Evolutionary conservation across 2,888 invertebrate genomes (phyloP).

Genomic region (Drosophila leonis): DNA sequence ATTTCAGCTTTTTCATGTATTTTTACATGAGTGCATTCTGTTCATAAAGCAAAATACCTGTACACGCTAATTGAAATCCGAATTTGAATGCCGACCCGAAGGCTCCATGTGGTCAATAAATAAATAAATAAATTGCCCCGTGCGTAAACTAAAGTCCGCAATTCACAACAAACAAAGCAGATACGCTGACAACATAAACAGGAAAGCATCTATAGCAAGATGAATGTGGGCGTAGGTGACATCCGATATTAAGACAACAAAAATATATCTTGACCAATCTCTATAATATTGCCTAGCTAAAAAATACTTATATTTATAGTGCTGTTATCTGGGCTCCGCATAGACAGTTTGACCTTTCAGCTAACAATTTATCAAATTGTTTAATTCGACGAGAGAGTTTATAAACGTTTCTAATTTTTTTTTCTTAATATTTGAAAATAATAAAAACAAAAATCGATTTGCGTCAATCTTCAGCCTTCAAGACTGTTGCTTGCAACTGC

Average conservation of each 20-base stretch:
- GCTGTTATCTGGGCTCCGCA: conserved; percentile 33
- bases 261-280: background rate
- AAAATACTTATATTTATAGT: conserved; percentile 17
- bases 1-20: conserved; percentile 3
- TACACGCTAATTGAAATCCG: conserved; percentile 32
- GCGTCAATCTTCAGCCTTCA: conserved; percentile 31
- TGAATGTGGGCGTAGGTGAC: conserved; percentile 15
- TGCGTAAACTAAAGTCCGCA: conserved; percentile 15
- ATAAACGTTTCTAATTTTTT: conserved; percentile 2
- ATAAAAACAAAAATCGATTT: conserved; percentile 20
- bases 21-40: conserved; percentile 9
- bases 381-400: background rate
- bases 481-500: conserved; percentile 59
- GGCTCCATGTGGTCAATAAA: conserved; percentile 15
- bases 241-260: conserved; percentile 1
- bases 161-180: conserved; percentile 20
- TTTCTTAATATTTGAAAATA: conserved; percentile 3
- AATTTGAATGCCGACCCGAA: conserved; percentile 19
- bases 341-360: conserved; percentile 18
- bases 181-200: conserved; percentile 29
- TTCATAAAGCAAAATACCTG: conserved; percentile 21
- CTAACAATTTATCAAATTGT: background rate
- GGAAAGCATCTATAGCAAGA: conserved; percentile 10
- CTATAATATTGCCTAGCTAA: background rate
- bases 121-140: conserved; percentile 58